A percentile compares a stretch with the other conserved stretches of the same genome.
phyloP scores from a whole-genome alignment of 2,888 invertebrate genomes.

The Conomelus anceps region DNA sequence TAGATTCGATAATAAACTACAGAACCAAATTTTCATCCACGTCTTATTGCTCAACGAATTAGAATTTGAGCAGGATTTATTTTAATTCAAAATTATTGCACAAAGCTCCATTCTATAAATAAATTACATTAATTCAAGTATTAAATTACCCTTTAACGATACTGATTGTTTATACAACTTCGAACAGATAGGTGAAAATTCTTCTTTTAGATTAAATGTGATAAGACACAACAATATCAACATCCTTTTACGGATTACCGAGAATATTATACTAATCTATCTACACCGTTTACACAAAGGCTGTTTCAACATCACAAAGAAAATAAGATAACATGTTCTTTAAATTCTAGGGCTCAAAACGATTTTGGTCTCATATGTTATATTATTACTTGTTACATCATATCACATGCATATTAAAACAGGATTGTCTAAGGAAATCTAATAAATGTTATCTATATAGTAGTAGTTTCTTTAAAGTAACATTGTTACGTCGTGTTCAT shows the following conservation, averaged over 20 bases:
- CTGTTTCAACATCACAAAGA: neutral
- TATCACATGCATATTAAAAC: slow-evolving; percentile 35
- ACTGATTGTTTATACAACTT: too few species aligned
- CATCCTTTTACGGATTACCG: neutral
- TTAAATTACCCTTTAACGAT: neutral
- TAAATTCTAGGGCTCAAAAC: neutral
- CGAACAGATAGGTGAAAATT: neutral
- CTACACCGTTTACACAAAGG: neutral
- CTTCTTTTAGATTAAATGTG: neutral
- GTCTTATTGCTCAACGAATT: neutral
- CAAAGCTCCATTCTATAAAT: neutral
- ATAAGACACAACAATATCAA: neutral
- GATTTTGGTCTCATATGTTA: slow-evolving; percentile 4
- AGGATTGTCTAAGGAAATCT: slow-evolving; percentile 32
- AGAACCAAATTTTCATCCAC: neutral
- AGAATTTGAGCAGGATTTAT: neutral
- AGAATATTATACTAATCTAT: neutral
- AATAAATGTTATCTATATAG: slow-evolving; percentile 16
- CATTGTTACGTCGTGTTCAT: neutral
- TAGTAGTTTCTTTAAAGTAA: slow-evolving; percentile 14
- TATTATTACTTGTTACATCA: slow-evolving; percentile 23
- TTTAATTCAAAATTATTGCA: neutral
- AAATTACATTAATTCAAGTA: neutral
- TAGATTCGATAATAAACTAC: neutral
- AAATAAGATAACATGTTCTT: neutral